Conservation (phyloP, 2,888 invertebrate genomes). For the Pterobdella sp. region DNA sequence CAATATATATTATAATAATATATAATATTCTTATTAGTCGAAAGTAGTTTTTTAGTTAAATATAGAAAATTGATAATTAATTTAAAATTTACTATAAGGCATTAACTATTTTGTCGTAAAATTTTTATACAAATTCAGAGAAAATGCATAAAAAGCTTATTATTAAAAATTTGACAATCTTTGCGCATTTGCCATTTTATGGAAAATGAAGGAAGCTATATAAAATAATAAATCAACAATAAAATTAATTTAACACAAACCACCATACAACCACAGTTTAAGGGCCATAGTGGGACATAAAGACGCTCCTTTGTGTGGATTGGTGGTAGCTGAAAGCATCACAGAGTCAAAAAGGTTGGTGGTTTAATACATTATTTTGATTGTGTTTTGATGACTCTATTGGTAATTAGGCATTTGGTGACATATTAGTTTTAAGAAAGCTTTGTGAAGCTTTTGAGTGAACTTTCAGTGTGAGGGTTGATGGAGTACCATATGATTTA, state of each 20-base stretch:
- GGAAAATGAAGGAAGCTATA: too few relatives aligned
- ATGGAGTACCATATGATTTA: too few relatives aligned
- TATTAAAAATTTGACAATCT: too few relatives aligned
- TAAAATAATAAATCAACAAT: too few relatives aligned
- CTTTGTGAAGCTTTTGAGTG: too few relatives aligned
- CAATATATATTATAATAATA: not conserved
- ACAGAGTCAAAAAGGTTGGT: conserved; percentile 8
- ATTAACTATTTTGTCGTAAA: not conserved
- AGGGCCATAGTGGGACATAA: conserved; percentile 15
- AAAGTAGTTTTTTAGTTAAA: not conserved
- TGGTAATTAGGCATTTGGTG: not conserved
- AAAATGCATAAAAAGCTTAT: too few relatives aligned
- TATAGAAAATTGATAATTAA: not conserved
- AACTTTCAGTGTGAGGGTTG: too few relatives aligned
- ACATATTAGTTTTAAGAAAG: too few relatives aligned
- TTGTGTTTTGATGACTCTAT: not conserved
- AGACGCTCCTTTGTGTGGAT: conserved; percentile 12
- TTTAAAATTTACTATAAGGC: not conserved
- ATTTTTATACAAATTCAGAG: too few relatives aligned
- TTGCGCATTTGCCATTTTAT: too few relatives aligned
- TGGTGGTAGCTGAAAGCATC: not conserved
- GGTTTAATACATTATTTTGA: not conserved
- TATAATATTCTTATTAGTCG: not conserved
- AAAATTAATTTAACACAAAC: too few relatives aligned
- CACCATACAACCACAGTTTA: conserved; percentile 11